Evolutionary conservation across 2,797 vertebrate genomes (phyloP), one percentile per base, ranked within the genome.

Genomic region (Tapera naevia): DNA sequence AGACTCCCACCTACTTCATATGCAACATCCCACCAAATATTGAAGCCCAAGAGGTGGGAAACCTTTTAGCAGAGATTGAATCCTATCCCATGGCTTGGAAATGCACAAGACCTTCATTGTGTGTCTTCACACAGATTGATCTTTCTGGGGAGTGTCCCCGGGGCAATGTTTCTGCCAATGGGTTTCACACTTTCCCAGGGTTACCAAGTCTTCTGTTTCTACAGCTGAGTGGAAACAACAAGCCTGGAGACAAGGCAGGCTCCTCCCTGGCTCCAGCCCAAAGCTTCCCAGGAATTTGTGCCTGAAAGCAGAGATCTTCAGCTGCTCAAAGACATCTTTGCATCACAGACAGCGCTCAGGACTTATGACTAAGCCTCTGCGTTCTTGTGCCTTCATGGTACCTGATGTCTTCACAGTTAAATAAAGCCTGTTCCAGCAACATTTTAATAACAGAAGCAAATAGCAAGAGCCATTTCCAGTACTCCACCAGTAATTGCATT

Each of bases 401-500:
- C 58, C 86, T 62, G 39, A 30, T 86, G 64, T 66, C 88, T 83
- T 57, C 41, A 64, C 58, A 58, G 62, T 54, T 62, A 83, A 75
- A 67, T 87, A 86, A 64, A 87, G 60, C 60, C 70, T 76, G 60
- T 70, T 87, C 72, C 39, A 80, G 78, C 74, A 56, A 81, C 32
- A 18, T 10, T 73, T 78, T 25, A 48, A 75, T 87, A 51, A 60
- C 39, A 32, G 41, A 32, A 62, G 56, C 50, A 80, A 78, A 86
- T 10, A 56, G 27, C 86, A 33, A 43, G n/a, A 86, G 41, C 58
- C 80, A 58, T 86, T 95, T 92, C 91, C 79, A 90, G 84, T 57
- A 48, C 54, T 90, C 67, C 30, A 67, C 75, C 78, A 67, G 79
- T 96, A 92, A 96, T 96, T 91, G 48, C 65, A 64, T 94, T 89